These are phyloP conservation scores for Microplitis manilae DNA, from an alignment of 2,888 invertebrate species.

Conservation along the genomic window DNA sequence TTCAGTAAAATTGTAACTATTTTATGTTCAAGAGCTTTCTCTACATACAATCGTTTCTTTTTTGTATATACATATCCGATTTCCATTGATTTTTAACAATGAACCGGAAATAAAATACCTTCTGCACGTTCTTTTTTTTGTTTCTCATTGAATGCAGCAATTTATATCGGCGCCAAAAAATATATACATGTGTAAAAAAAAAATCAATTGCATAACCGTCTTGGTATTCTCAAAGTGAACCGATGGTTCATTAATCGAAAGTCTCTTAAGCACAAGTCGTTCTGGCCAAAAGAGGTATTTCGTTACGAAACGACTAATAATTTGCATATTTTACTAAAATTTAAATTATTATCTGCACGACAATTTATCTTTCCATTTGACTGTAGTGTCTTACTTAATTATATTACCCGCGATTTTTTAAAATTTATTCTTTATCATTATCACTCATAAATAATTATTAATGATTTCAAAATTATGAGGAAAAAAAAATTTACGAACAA, in stretches of 20 bases:
- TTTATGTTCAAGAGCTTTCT: neutral
- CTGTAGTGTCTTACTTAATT: neutral
- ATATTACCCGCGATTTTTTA: neutral
- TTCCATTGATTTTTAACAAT: neutral
- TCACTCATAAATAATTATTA: too few species aligned
- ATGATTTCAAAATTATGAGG: too few species aligned
- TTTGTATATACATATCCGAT: neutral
- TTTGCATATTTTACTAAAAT: neutral
- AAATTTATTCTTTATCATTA: slow-evolving; percentile 27
- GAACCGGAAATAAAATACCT: neutral
- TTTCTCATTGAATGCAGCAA: neutral
- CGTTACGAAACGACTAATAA: neutral
- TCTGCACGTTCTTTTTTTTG: neutral
- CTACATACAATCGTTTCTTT: neutral
- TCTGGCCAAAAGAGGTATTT: neutral
- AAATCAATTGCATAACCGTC: neutral
- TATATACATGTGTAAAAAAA: neutral
- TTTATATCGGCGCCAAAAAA: neutral
- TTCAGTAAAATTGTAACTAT: neutral
- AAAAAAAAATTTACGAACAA: too few species aligned
- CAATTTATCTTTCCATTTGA: neutral
- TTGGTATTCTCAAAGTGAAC: neutral
- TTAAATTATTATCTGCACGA: neutral
- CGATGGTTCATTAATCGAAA: neutral
- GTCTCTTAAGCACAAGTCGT: neutral